Evolutionary conservation across 2,888 invertebrate species (phyloP), one percentile per base, ranked within the genome.

Genomic region (Tetragonisca angustula): DNA sequence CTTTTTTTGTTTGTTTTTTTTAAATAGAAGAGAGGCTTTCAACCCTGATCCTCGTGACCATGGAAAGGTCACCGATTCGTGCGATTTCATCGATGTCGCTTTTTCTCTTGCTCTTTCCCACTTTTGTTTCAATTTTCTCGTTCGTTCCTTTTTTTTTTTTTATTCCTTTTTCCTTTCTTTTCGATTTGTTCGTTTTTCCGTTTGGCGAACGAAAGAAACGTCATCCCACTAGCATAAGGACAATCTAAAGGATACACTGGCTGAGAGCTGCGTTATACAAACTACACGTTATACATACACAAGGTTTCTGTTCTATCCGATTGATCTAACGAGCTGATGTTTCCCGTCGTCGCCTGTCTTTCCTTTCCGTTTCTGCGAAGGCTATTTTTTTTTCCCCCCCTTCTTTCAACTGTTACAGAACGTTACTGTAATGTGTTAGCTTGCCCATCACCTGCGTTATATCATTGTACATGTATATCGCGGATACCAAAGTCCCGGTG

Each of bases 41-140:
- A 43, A 54, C 65, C 54, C 84, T 43, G 43, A 86, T 82, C 81
- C 81, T 89, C 78, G 86, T 81, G 92, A 91, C 88, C 36, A 9
- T 9, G 36, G 87, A 90, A 91, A 91, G 78, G 87, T 89, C 85
- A 82, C 73, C 92, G 36, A 36, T 36, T 36, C 36, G 91, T 92
- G 91, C 91, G 88, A 90, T 83, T 27, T 88, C 69, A 43, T 76
- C 79, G 54, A 54, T 56, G n/a, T 78, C 43, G 52, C 17, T 61
- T 52, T 52, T 21, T 49, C 65, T 74, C 62, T 73, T 62, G 56
- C 32, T 61, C 61, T 36, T 36, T 76, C 43, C 52, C 36, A 15
- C 43, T 15, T 15, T 52, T 65, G 61, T 50, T 13, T 32, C 59
- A 24, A 24, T 36, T 24, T n/a, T 27, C 56, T n/a, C 19, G 56